Evolutionary conservation across 2,888 invertebrate species (phyloP), one percentile per base, ranked within the genome.

Genomic region (Linnaemya tessellans): DNA sequence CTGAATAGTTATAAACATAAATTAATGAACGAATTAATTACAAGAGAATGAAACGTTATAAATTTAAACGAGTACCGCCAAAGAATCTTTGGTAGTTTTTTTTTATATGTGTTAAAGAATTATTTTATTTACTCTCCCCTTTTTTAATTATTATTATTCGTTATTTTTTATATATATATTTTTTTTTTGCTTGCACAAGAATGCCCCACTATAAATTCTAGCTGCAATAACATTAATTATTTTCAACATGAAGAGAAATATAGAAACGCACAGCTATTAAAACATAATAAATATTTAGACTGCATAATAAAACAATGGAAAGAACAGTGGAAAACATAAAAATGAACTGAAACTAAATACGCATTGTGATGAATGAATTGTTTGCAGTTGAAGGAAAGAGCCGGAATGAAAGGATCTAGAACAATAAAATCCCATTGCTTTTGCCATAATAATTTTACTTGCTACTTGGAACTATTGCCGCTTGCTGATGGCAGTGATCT

Each of bases 201-300:
- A 46, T 46, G 15, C 15, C 60, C 11, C 22, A 70, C 70, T 70
- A 82, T 82, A 70, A 70, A 77, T 70, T 70, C 56, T 46, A 58
- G 58, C 81, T 82, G 70, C 70, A 82, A 82, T 70, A 56, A 75
- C 62, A 82, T 70, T 77, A 70, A 70, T 82, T 82, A 56, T 64
- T 77, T 82, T 62, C 38, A 49, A 38, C 38, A 20, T 77, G 41
- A 22, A 46, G 13, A 46, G 18, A 38, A 73, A 9, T 58, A 35
- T 3, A 15, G 13, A 20, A 38, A 56, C 13, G 38, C 18, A 46
- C 60, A 75, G n/a, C 41, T 51, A 54, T 62, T 74, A 62, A 67
- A 80, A 65, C 18, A 51, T 58, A 73, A 67, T 60, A 68, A 80
- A 80, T 67, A 67, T 60, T 51, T 74, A 51, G 73, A 68, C 60